These are phyloP conservation scores for Dinocampus coccinellae DNA, from an alignment of 2,888 invertebrate genomes.

Conservation along the genomic window DNA sequence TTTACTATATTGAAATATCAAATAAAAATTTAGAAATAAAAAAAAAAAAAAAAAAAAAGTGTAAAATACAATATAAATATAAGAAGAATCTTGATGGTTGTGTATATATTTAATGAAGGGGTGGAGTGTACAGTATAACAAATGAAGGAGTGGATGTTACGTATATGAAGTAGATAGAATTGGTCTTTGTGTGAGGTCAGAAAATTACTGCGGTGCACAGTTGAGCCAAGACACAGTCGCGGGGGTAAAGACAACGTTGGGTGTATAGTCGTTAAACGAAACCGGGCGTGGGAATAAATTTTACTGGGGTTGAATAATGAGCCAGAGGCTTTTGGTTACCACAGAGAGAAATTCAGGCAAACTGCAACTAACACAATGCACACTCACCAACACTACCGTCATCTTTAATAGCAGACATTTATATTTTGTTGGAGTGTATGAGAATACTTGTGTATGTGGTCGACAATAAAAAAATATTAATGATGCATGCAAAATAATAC, in stretches of 20 bases:
- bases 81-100: too few relatives aligned
- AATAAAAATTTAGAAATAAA: too few relatives aligned
- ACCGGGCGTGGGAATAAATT: conserved; percentile 36
- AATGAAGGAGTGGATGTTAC: not conserved
- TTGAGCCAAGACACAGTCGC: conserved; percentile 21
- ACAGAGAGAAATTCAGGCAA: conserved; percentile 26
- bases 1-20: too few relatives aligned
- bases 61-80: too few relatives aligned
- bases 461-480: too few relatives aligned
- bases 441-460: not conserved
- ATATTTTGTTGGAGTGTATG: too few relatives aligned
- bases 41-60: too few relatives aligned
- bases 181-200: conserved; percentile 1
- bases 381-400: not conserved
- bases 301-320: conserved; percentile 36
- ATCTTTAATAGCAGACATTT: conserved; percentile 3
- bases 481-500: too few relatives aligned
- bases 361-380: conserved; percentile 12
- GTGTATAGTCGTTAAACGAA: conserved; percentile 34
- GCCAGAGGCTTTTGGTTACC: conserved; percentile 32
- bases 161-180: conserved; percentile 9
- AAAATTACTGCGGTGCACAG: conserved; percentile 16
- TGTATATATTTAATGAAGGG: not conserved
- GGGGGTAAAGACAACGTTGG: conserved; percentile 29
- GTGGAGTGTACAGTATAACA: too few relatives aligned